Percentiles rank a stretch among this genome's conserved stretches.
Conservation (phyloP, 2,888 invertebrate genomes). For the Aphidius colemani region DNA sequence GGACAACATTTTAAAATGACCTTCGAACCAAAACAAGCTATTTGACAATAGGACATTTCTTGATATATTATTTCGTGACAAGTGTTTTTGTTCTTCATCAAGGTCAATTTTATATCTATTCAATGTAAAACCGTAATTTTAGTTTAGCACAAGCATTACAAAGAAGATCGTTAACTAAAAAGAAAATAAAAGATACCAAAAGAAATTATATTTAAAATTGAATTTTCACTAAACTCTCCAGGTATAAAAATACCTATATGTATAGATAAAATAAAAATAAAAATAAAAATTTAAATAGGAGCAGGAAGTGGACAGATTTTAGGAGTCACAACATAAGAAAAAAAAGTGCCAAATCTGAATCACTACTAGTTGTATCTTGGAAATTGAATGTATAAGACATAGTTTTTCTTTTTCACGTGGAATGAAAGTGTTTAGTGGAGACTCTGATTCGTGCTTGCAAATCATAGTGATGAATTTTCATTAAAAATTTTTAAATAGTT, state of each 20-base stretch:
- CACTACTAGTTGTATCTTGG: slow-evolving; percentile 59
- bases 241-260: slow-evolving; percentile 22
- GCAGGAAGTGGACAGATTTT: neutral
- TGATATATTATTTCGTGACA: no score
- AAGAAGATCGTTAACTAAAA: neutral
- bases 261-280: neutral
- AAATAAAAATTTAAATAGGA: slow-evolving; percentile 1
- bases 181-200: slow-evolving; percentile 18
- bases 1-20: no score
- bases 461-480: no score
- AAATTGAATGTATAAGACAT: slow-evolving; percentile 59
- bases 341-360: slow-evolving; percentile 51
- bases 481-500: no score
- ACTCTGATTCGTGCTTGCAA: no score
- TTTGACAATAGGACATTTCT: no score
- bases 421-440: no score
- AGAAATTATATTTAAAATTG: slow-evolving; percentile 11
- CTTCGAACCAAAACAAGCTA: no score
- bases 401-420: slow-evolving; percentile 48
- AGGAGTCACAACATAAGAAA: slow-evolving; percentile 16
- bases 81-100: slow-evolving; percentile 4
- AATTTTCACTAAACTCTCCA: slow-evolving; percentile 17
- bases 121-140: slow-evolving; percentile 4
- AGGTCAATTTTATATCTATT: slow-evolving; percentile 7
- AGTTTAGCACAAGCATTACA: slow-evolving; percentile 2